Percentiles rank a stretch among this genome's conserved stretches.
Conservation (phyloP, 2,113 vertebrate species). For the Cacatua alba region DNA sequence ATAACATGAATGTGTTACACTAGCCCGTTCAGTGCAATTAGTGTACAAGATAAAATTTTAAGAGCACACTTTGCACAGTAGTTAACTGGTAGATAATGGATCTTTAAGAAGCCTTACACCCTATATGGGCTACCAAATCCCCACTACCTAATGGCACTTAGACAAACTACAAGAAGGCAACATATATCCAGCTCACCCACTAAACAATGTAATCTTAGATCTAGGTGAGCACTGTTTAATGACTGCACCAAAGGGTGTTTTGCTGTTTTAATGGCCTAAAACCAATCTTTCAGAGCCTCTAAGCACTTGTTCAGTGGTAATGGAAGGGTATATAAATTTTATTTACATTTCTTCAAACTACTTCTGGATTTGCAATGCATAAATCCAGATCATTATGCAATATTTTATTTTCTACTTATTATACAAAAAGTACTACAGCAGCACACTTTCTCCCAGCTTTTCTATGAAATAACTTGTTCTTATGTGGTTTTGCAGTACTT, state of each 20-base stretch:
- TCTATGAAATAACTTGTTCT: background rate
- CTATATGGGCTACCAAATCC: background rate
- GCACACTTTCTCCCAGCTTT: background rate
- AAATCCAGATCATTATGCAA: background rate
- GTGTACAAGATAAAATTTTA: constrained; percentile 20
- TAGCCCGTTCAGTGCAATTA: constrained; percentile 43
- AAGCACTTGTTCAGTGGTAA: background rate
- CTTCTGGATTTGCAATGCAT: background rate
- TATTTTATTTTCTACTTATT: background rate
- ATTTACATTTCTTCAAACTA: background rate
- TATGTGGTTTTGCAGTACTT: background rate
- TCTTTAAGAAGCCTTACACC: background rate
- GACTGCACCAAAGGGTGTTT: background rate
- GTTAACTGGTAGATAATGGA: background rate
- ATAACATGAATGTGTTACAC: constrained; percentile 3
- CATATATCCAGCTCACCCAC: background rate
- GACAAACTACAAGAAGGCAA: background rate
- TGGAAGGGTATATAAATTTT: background rate
- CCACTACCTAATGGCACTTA: background rate
- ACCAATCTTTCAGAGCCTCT: background rate
- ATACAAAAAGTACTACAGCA: background rate
- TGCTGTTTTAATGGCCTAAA: background rate
- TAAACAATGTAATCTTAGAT: background rate
- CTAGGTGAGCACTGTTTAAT: background rate
- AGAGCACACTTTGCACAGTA: background rate